Conservation (phyloP, 2,888 invertebrate species). For the Amphipyra tragopoginis region DNA sequence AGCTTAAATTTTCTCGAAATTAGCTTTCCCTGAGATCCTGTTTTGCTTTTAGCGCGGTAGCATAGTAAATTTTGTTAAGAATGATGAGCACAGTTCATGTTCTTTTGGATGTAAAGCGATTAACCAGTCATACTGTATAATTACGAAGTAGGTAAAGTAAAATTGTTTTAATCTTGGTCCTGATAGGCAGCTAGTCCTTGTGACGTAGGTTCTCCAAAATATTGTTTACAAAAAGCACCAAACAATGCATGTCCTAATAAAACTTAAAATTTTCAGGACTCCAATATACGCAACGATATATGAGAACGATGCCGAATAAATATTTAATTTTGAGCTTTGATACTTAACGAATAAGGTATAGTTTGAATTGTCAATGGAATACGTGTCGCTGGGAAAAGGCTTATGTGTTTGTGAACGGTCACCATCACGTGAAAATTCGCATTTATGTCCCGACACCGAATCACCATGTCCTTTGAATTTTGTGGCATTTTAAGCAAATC, state of each 20-base stretch:
- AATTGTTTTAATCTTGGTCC: too few species aligned
- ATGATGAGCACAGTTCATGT: too few species aligned
- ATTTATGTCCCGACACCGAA: constrained; percentile 36
- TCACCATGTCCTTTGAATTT: constrained; percentile 28
- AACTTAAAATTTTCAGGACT: constrained; percentile 75
- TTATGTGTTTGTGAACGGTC: constrained; percentile 64
- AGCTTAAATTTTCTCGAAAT: too few species aligned
- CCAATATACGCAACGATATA: constrained; percentile 78
- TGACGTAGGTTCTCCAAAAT: constrained; percentile 3
- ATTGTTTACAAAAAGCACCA: constrained; percentile 24
- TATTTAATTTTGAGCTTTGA: constrained; percentile 57
- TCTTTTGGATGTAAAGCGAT: too few species aligned
- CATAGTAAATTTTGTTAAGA: too few species aligned
- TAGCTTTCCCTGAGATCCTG: too few species aligned
- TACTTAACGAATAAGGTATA: constrained; percentile 59
- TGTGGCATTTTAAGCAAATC: constrained; percentile 21
- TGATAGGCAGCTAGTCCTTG: too few species aligned
- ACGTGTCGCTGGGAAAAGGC: constrained; percentile 64
- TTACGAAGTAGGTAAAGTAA: too few species aligned
- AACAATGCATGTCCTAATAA: constrained; percentile 47
- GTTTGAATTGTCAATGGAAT: constrained; percentile 52
- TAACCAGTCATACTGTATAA: too few species aligned
- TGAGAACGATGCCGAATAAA: constrained; percentile 78
- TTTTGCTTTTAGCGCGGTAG: too few species aligned
- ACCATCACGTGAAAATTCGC: constrained; percentile 34